Percentiles rank a stretch among this genome's conserved stretches.
These are phyloP conservation scores for Eupristina koningsbergeri DNA, from an alignment of 1,140 invertebrate genomes.

Conservation along the genomic window DNA sequence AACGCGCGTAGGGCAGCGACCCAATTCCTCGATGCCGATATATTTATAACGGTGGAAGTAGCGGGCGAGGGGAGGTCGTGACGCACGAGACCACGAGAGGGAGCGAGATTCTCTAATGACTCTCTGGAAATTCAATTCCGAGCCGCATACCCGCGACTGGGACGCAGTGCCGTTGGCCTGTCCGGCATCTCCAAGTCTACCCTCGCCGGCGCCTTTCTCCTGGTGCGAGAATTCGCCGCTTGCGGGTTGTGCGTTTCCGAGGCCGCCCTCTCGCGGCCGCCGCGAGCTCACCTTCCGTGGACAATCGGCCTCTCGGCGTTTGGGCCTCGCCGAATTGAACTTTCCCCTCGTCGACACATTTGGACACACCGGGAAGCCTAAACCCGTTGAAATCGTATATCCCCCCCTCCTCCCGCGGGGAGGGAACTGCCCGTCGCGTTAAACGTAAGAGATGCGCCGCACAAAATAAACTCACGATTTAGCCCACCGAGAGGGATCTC, in stretches of 20 bases:
- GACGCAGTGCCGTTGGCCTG: constrained; percentile 8
- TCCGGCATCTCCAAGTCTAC: neutral
- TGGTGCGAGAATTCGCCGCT: neutral
- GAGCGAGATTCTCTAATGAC: constrained; percentile 50
- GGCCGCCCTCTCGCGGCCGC: too few species aligned
- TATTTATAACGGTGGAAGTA: constrained; percentile 67
- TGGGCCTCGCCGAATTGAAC: neutral
- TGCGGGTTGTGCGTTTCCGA: neutral
- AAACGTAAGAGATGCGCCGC: neutral
- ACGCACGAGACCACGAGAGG: constrained; percentile 55
- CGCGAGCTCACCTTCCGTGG: neutral
- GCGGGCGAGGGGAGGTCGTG: constrained; percentile 58
- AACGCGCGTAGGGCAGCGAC: constrained; percentile 64
- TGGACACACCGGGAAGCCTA: too few species aligned
- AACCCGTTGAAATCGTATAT: neutral
- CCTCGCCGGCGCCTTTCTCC: neutral
- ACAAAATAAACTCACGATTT: neutral
- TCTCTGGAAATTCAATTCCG: constrained; percentile 67
- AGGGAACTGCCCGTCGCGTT: too few species aligned
- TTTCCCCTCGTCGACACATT: too few species aligned
- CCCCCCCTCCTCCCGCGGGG: too few species aligned
- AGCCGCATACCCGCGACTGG: neutral
- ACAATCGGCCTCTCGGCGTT: neutral
- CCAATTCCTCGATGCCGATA: constrained; percentile 62
- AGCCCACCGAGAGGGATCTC: neutral